A percentile compares a stretch with the other conserved stretches of the same genome.
Conservation (phyloP, 2,113 vertebrate genomes). For the Pterocles orientalis region DNA sequence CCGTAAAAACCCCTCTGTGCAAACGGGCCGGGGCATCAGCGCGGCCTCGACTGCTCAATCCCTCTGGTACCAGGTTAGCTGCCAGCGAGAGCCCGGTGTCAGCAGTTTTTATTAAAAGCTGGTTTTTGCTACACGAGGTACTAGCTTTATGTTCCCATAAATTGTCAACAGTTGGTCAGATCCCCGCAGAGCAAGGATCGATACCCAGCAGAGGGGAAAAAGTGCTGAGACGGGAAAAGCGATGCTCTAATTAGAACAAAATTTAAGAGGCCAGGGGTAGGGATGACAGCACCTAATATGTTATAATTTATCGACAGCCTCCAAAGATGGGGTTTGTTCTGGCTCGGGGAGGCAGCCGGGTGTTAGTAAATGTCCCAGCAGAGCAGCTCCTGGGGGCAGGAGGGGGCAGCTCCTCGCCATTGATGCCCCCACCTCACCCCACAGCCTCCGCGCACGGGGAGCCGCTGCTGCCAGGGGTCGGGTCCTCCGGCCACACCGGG, state of each 20-base stretch:
- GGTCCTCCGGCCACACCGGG: neutral
- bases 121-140: constrained; percentile 2
- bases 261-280: constrained; percentile 47
- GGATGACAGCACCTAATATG: constrained; percentile 53
- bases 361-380: constrained; percentile 6
- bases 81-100: neutral
- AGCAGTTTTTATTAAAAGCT: constrained; percentile 6
- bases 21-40: neutral
- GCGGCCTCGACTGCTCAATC: neutral
- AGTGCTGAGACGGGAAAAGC: constrained; percentile 66
- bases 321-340: neutral
- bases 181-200: constrained; percentile 61
- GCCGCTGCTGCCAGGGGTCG: no score
- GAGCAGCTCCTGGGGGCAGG: neutral
- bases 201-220: constrained; percentile 59
- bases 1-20: neutral
- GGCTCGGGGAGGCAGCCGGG: constrained; percentile 17
- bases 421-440: neutral
- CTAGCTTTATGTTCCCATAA: constrained; percentile 60
- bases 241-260: constrained; percentile 59
- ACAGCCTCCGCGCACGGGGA: fast-evolving
- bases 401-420: neutral
- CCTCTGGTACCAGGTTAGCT: neutral
- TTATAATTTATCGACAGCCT: constrained; percentile 53
- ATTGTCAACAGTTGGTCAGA: constrained; percentile 70